phyloP scores from a whole-genome alignment of 2,113 vertebrate genomes.

The Prunella fulvescens region DNA sequence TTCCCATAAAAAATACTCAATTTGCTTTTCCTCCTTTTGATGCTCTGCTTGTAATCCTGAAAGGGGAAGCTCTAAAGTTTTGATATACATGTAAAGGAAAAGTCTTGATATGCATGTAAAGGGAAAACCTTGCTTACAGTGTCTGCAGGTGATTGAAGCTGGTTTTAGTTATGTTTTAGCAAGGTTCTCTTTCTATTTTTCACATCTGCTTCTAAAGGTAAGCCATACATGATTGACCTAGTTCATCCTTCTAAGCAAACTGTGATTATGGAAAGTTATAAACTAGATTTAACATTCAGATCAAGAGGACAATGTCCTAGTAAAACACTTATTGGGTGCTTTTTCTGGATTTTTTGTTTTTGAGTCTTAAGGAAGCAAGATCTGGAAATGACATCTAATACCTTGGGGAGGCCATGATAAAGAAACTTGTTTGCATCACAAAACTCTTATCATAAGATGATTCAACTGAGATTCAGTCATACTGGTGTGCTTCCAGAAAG shows the following conservation, averaged over 20 bases:
- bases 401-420: neutral
- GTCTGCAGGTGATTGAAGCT: neutral
- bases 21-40: neutral
- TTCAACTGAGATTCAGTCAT: neutral
- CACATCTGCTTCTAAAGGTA: neutral
- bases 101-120: neutral
- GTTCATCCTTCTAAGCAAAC: neutral
- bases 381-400: neutral
- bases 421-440: neutral
- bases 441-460: neutral
- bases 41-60: neutral
- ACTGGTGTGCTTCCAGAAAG: neutral
- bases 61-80: neutral
- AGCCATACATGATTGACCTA: neutral
- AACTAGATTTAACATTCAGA: neutral
- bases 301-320: neutral
- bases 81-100: fast-evolving
- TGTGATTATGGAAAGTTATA: neutral
- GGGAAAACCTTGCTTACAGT: neutral
- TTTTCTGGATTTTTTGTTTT: neutral
- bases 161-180: neutral
- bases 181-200: neutral
- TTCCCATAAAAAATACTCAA: neutral
- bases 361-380: neutral
- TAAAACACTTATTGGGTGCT: neutral